Evolutionary conservation across 2,888 invertebrate genomes (phyloP).

Genomic region (Orthonychiurus folsomi): DNA sequence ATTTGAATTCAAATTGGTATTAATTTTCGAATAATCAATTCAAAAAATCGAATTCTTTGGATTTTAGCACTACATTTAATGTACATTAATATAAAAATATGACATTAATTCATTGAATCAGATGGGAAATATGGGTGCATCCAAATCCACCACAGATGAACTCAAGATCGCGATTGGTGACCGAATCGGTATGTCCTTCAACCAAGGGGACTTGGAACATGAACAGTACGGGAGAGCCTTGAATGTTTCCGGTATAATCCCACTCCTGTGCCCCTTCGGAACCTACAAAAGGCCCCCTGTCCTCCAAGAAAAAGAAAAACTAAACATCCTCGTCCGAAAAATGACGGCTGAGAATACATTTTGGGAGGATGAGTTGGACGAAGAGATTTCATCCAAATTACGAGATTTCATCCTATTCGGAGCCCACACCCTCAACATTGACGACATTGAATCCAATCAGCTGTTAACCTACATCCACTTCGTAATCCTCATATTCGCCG

Average conservation of each 20-base stretch:
- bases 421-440: not conserved
- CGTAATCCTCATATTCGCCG: not conserved
- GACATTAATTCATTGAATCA: too few relatives aligned
- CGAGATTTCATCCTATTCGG: not conserved
- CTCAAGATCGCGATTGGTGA: too few relatives aligned
- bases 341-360: not conserved
- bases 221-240: not conserved
- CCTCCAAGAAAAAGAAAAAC: not conserved
- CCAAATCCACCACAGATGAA: too few relatives aligned
- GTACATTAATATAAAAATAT: too few relatives aligned
- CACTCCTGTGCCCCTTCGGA: not conserved
- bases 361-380: not conserved
- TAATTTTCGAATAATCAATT: too few relatives aligned
- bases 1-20: too few relatives aligned
- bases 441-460: not conserved
- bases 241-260: not conserved
- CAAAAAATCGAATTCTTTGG: too few relatives aligned
- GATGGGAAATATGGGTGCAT: too few relatives aligned
- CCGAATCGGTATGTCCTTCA: not conserved
- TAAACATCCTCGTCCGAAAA: not conserved
- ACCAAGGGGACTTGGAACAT: not conserved
- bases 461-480: not conserved
- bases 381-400: not conserved
- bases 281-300: not conserved
- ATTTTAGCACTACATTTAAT: too few relatives aligned